Conservation (phyloP, 2,797 vertebrate species). For the Caiman crocodilus region DNA sequence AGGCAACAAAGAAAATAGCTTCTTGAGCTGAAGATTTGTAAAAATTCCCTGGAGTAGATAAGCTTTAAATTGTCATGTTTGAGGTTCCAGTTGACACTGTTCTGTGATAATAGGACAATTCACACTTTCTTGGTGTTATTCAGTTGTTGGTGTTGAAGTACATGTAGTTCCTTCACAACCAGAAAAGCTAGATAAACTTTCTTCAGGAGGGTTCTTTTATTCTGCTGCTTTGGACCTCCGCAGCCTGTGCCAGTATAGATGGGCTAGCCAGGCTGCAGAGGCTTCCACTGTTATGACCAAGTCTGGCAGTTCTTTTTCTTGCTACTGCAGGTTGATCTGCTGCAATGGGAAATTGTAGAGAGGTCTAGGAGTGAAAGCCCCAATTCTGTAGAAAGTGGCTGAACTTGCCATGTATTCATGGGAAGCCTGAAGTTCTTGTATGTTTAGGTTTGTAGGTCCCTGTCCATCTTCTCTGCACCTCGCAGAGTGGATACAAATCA, state of each 20-base stretch:
- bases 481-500: no score
- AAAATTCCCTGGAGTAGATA: not conserved
- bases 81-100: not conserved
- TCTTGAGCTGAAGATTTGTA: not conserved
- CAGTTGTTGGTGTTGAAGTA: slow-evolving; percentile 35
- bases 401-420: not conserved
- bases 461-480: not conserved
- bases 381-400: not conserved
- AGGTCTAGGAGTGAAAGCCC: not conserved
- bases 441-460: not conserved
- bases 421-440: not conserved
- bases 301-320: no score
- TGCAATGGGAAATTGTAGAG: not conserved
- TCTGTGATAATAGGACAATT: slow-evolving; percentile 36
- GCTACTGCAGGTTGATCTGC: not conserved
- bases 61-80: not conserved
- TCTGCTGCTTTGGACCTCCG: not conserved
- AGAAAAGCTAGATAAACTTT: slow-evolving; percentile 18
- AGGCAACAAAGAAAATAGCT: not conserved
- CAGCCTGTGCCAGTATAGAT: not conserved
- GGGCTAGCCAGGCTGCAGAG: not conserved
- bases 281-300: not conserved
- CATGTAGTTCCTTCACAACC: not conserved
- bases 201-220: not conserved
- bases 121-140: slow-evolving; percentile 63